Base-by-base conservation (phyloP, 2,888 invertebrate species). In the Cynaeus angustus region DNA sequence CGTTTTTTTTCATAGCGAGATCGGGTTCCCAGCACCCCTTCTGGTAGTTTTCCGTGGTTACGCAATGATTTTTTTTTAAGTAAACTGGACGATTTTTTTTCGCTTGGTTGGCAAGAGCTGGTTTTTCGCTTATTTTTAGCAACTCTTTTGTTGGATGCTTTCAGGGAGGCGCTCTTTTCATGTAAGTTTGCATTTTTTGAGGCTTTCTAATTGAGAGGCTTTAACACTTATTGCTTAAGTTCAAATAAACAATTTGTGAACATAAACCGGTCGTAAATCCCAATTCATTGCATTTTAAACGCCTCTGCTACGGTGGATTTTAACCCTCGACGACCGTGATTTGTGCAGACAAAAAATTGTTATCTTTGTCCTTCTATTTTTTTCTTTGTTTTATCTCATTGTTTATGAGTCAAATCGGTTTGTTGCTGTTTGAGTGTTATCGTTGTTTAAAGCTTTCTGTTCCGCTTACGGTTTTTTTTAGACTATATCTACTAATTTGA, bases 211-310 rank as follows among this genome's bases (percentile, higher is more conserved):
- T 56, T 56, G 46, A 59, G 59, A 59, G 46, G 13, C 45, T 59
- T 56, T 58, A 43, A 58, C 46, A 43, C 46, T 46, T 30, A 46
- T 30, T 41, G 61, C 61, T 26, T 38, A 6, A 48, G 14, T 61
- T 43, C 53, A 64, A 64, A 64, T 64, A 64, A 64, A 64, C 64
- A 43, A 64, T 43, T 62, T 41, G 28, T n/a, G 64, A 43, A 52
- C 52, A 21, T 64, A 64, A 64, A 64, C 13, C 64, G 43, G 43
- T 52, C 64, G 64, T 64, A 64, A 64, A 64, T 28, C 26, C 12
- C 10, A 38, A 52, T 64, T 64, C 38, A 64, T 53, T 52, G 64
- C 64, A 14, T 41, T 61, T 38, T 48, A 37, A 61, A 59, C 59
- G 43, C n/a, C 10, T 6, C 13, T 10, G 50, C 26, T 7, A 43